Base-by-base conservation (phyloP, 1,140 invertebrate genomes). In the Acromyrmex heyeri region DNA sequence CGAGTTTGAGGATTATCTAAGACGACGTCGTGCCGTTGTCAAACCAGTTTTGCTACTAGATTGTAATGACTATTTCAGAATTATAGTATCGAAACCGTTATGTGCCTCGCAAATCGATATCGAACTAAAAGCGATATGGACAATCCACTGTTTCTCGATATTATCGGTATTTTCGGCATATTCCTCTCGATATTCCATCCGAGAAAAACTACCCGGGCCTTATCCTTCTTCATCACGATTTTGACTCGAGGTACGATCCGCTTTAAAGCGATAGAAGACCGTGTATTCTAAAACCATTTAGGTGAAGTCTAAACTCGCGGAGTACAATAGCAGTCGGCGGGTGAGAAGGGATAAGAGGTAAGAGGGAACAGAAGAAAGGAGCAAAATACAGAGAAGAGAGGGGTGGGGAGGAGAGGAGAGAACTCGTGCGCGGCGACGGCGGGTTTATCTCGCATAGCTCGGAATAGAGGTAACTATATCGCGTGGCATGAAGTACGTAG, bases 381-480 rank as follows among this genome's bases (percentile, higher is more conserved):
- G 86, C 21, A 65, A 67, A 69, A 59, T 59, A 67, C 18, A 18
- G 85, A 12, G 8, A 27, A 12, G 48, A 30, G 2, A 4, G 0
- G 50, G 30, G 21, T 0, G n/a, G 3, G 1, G 50, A 55, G 21
- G 21, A 82, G n/a, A 14, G 57, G 2, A 59, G 72, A 86, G 50
- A 65, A 72, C 12, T 69, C 14, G 62, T 48, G 69, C 12, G 27
- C 44, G 57, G 30, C 34, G 48, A 30, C 53, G 24, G 76, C 34
- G 81, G 62, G 77, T 91, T 85, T 76, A 87, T 91, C 87, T 89
- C 55, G 85, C 78, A 87, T 88, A 90, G 86, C 81, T 88, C 30
- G 48, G 62, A 69, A 88, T 79, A 59, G 55, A 83, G 82, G 62
- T 79, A 81, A 81, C 65, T 85, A 75, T 82, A 90, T 61, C 57